These are phyloP conservation scores for Paragorgia papillata DNA, from an alignment of 92 coral and sea anemone species.

Conservation along the genomic window DNA sequence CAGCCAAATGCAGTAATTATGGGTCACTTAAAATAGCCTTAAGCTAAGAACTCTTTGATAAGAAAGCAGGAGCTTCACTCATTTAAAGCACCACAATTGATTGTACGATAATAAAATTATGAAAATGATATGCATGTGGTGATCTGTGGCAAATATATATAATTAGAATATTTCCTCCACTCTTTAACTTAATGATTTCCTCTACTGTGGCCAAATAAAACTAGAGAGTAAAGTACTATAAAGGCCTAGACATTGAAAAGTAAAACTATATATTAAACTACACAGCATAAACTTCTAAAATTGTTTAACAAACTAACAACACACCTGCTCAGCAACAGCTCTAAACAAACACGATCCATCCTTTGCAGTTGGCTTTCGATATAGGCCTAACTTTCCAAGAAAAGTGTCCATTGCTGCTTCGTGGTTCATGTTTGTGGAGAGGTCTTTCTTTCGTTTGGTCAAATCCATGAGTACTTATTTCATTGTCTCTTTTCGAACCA, in stretches of 20 bases:
- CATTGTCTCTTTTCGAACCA: slow-evolving; percentile 11
- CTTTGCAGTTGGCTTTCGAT: slow-evolving; percentile 94
- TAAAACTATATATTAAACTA: neutral
- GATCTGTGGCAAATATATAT: too few species aligned
- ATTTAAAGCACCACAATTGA: too few species aligned
- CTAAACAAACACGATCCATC: slow-evolving; percentile 99
- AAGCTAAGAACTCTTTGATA: too few species aligned
- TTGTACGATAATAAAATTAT: too few species aligned
- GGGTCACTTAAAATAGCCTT: too few species aligned
- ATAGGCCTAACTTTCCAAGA: slow-evolving; percentile 67
- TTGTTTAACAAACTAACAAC: slow-evolving; percentile 1
- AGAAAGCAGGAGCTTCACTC: too few species aligned
- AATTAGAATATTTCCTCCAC: too few species aligned
- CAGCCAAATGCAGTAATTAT: too few species aligned
- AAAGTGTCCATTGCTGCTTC: slow-evolving; percentile 96
- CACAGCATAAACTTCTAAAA: neutral
- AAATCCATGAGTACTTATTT: slow-evolving; percentile 29
- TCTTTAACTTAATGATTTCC: too few species aligned
- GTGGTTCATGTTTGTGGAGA: slow-evolving; percentile 41
- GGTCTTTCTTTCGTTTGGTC: slow-evolving; percentile 43
- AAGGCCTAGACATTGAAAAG: neutral
- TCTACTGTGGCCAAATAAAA: too few species aligned
- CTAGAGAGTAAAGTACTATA: too few species aligned
- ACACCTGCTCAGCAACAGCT: slow-evolving; percentile 99
- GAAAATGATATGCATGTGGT: too few species aligned